Evolutionary conservation across 2,888 invertebrate species (phyloP).

Genomic region (Eristalis pertinax): DNA sequence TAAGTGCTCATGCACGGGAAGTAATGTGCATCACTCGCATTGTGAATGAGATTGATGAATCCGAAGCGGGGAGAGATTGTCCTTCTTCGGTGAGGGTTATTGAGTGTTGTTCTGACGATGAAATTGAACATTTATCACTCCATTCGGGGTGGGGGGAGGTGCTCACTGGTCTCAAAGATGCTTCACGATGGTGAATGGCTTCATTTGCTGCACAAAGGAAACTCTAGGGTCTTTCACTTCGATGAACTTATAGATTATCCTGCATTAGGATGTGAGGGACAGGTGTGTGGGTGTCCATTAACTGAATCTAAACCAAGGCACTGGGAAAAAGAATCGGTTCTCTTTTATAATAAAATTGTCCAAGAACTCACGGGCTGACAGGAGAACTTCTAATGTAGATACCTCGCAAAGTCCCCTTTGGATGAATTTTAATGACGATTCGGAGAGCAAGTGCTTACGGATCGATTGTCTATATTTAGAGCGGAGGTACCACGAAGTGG

Average conservation of each 20-base stretch:
- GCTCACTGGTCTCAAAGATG: not conserved
- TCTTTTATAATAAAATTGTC: too few relatives aligned
- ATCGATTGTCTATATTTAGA: too few relatives aligned
- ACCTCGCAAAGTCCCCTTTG: too few relatives aligned
- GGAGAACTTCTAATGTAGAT: too few relatives aligned
- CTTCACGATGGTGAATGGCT: not conserved
- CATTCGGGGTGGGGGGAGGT: not conserved
- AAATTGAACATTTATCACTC: slow-evolving; percentile 62
- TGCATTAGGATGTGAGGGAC: not conserved
- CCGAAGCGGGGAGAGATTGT: not conserved
- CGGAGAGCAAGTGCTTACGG: too few relatives aligned
- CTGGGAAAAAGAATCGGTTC: not conserved
- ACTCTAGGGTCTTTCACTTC: not conserved
- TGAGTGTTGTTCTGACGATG: slow-evolving; percentile 41
- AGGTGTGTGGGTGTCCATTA: not conserved
- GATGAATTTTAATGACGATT: too few relatives aligned
- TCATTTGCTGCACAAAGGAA: not conserved
- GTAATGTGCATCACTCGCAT: slow-evolving; percentile 68
- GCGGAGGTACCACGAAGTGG: too few relatives aligned
- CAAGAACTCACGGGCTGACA: too few relatives aligned
- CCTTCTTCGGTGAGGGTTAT: slow-evolving; percentile 38
- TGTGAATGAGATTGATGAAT: slow-evolving; percentile 66
- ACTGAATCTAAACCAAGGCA: not conserved
- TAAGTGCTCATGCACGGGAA: slow-evolving; percentile 46
- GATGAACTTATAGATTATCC: not conserved